Evolutionary conservation across 1,140 invertebrate genomes (phyloP).

Genomic region (Schlechtendalia chinensis): DNA sequence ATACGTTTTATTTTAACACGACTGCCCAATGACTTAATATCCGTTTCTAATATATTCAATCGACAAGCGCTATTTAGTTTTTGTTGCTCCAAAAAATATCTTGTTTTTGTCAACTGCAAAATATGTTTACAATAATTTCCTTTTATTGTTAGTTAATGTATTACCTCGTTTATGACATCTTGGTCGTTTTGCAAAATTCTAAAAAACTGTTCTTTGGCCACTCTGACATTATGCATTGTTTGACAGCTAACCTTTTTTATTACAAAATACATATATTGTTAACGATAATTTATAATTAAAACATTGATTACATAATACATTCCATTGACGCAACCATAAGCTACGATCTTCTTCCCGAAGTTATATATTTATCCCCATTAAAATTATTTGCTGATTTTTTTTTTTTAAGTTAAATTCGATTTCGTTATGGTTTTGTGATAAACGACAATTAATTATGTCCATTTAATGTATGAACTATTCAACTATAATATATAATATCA

Average conservation of each 20-base stretch:
- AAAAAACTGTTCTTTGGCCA: not conserved
- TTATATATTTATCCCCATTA: too few species aligned
- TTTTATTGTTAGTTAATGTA: not conserved
- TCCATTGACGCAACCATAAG: too few species aligned
- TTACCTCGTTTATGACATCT: not conserved
- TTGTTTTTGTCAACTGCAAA: constrained; percentile 7
- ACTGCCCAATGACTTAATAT: not conserved
- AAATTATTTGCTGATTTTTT: too few species aligned
- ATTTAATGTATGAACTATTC: not conserved
- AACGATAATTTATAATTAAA: too few species aligned
- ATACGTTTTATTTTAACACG: constrained; percentile 11
- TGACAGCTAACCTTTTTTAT: not conserved
- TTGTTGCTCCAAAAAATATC: not conserved
- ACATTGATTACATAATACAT: too few species aligned
- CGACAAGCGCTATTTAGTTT: not conserved
- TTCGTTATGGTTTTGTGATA: too few species aligned
- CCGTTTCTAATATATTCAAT: not conserved
- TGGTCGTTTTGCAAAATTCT: not conserved
- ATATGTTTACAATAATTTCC: not conserved
- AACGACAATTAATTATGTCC: not conserved
- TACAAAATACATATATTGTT: not conserved
- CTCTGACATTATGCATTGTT: not conserved
- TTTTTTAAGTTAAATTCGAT: too few species aligned
- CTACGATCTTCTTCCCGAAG: too few species aligned
- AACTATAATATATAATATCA: not conserved